Percentiles rank a stretch among this genome's conserved stretches.
phyloP scores from a whole-genome alignment of 2,888 invertebrate genomes.

The Apodemia zela region DNA sequence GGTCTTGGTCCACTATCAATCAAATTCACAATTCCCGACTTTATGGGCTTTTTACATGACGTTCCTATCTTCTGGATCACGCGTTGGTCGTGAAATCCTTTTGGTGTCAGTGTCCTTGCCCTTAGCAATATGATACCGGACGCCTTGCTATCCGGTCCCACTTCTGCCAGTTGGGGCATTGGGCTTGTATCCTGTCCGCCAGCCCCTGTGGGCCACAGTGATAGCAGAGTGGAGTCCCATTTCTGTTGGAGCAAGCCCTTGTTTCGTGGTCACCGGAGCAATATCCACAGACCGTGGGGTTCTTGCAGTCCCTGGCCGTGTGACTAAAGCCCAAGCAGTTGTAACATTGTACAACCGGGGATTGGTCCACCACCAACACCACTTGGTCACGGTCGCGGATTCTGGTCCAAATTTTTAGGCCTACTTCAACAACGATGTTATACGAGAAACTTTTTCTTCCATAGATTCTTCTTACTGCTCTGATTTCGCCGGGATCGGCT shows the following conservation, averaged over 20 bases:
- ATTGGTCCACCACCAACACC: neutral
- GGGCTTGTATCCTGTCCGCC: neutral
- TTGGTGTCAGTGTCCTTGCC: neutral
- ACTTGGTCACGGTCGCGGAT: neutral
- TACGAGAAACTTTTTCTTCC: neutral
- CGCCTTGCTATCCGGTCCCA: neutral
- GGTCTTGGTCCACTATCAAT: neutral
- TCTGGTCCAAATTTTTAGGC: neutral
- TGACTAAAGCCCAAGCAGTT: neutral
- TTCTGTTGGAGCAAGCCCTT: neutral
- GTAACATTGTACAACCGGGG: neutral
- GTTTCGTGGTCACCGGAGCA: neutral
- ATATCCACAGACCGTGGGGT: neutral
- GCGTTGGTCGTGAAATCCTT: neutral
- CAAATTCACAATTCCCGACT: neutral
- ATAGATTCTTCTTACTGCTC: neutral
- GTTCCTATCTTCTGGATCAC: neutral
- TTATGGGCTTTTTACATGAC: neutral
- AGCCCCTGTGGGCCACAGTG: neutral
- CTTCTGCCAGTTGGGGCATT: neutral
- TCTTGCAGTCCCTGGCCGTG: neutral
- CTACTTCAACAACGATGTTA: neutral
- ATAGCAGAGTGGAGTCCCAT: neutral
- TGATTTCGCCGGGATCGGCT: neutral
- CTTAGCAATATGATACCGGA: neutral